phyloP scores from a whole-genome alignment of 2,888 invertebrate genomes.

The Allophyes oxyacanthae region DNA sequence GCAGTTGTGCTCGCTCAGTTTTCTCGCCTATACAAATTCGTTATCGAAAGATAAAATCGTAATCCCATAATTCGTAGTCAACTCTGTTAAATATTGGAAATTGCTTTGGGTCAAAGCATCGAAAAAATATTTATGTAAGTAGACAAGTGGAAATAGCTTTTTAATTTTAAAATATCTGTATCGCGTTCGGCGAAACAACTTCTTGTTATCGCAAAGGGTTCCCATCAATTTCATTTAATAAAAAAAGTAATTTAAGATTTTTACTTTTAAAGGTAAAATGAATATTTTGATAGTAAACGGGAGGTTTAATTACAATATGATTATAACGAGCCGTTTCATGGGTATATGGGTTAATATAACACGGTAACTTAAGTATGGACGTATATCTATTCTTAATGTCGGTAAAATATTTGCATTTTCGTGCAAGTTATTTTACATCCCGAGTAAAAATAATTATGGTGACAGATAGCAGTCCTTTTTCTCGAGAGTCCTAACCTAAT shows the following conservation, averaged over 20 bases:
- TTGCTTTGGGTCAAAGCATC: conserved; percentile 7
- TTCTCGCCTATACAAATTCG: too few species aligned
- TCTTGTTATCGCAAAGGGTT: too few species aligned
- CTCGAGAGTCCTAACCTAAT: conserved; percentile 16
- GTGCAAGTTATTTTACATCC: conserved; percentile 11
- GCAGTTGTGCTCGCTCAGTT: not conserved
- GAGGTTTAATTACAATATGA: too few species aligned
- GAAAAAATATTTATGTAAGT: conserved; percentile 6
- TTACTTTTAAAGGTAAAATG: too few species aligned
- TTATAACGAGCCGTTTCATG: too few species aligned
- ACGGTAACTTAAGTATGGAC: too few species aligned
- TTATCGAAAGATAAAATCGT: too few species aligned
- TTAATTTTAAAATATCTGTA: conserved; percentile 1
- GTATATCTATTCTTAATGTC: not conserved
- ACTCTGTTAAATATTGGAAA: conserved; percentile 19
- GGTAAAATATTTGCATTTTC: not conserved
- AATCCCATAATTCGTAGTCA: not conserved
- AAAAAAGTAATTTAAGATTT: too few species aligned
- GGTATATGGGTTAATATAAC: too few species aligned
- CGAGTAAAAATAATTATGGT: not conserved
- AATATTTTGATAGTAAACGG: too few species aligned
- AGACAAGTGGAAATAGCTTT: conserved; percentile 5
- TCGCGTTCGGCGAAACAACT: too few species aligned
- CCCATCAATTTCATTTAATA: too few species aligned
- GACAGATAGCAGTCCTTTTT: conserved; percentile 11